Percentiles rank a stretch among this genome's conserved stretches.
phyloP scores from a whole-genome alignment of 92 coral and sea anemone species.

The Pocillopora meandrina region DNA sequence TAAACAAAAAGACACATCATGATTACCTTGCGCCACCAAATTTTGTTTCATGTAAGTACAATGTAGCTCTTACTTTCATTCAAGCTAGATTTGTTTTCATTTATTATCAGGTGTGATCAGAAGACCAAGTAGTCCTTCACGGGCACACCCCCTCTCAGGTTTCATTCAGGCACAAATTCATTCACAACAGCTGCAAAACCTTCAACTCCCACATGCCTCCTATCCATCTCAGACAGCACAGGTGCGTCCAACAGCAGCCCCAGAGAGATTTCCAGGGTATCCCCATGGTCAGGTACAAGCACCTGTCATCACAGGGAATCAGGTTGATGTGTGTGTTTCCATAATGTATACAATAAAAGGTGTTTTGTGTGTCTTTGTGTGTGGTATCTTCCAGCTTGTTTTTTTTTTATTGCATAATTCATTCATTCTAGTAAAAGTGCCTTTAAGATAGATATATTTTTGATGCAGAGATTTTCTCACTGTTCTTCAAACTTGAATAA shows the following conservation, averaged over 20 bases:
- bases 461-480: no score
- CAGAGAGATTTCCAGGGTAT: slow-evolving; percentile 33
- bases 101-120: slow-evolving; percentile 50
- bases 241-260: slow-evolving; percentile 1
- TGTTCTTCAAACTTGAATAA: neutral
- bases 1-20: no score
- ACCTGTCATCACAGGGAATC: neutral
- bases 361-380: no score
- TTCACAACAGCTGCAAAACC: slow-evolving; percentile 27
- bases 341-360: neutral
- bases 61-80: no score
- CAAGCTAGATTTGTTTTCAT: neutral
- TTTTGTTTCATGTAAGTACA: neutral
- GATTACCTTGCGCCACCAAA: no score
- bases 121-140: slow-evolving; percentile 42
- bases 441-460: no score
- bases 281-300: slow-evolving; percentile 35
- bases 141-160: slow-evolving; percentile 35
- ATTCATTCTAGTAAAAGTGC: neutral
- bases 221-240: slow-evolving; percentile 20
- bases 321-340: neutral
- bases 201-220: slow-evolving; percentile 11
- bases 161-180: slow-evolving; percentile 46
- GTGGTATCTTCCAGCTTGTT: no score
- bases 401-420: no score